A percentile compares a stretch with the other conserved stretches of the same genome.
Conservation (phyloP, 2,888 invertebrate species). For the Octonoba sinensis region DNA sequence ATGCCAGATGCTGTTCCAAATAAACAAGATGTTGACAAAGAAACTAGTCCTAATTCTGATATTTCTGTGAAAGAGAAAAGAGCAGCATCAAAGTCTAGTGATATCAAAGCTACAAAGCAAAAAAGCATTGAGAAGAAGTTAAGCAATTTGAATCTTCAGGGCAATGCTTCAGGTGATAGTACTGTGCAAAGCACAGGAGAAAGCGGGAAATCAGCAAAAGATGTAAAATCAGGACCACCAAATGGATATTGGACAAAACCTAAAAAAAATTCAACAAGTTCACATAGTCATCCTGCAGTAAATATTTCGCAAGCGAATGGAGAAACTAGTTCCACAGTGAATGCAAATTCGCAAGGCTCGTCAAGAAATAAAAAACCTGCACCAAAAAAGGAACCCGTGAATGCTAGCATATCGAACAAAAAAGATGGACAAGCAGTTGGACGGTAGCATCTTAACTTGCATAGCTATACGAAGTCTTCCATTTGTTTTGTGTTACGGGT, state of each 20-base stretch:
- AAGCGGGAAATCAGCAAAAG: constrained; percentile 21
- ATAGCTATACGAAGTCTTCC: constrained; percentile 38
- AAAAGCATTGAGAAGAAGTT: constrained; percentile 16
- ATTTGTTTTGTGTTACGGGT: constrained; percentile 19
- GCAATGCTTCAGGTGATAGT: constrained; percentile 4
- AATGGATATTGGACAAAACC: constrained; percentile 44
- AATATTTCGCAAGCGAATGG: constrained; percentile 23
- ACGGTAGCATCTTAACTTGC: constrained; percentile 51
- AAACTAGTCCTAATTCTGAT: neutral
- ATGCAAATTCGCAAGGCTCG: constrained; percentile 10
- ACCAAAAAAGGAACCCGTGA: constrained; percentile 20
- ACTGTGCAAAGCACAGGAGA: constrained; percentile 2
- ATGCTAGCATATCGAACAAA: constrained; percentile 39
- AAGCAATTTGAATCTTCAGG: constrained; percentile 2
- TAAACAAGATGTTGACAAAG: constrained; percentile 35
- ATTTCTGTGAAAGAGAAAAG: constrained; percentile 14
- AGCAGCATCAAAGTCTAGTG: neutral
- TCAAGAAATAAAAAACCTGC: constrained; percentile 26
- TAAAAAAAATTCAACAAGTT: constrained; percentile 30
- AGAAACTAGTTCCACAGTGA: constrained; percentile 26
- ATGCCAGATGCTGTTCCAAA: constrained; percentile 34
- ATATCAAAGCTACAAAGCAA: constrained; percentile 3
- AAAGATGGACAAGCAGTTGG: constrained; percentile 53
- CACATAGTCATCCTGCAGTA: constrained; percentile 19
- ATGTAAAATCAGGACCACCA: constrained; percentile 13